Conservation (phyloP, 2,888 invertebrate species). For the Temnothorax unifasciatus region DNA sequence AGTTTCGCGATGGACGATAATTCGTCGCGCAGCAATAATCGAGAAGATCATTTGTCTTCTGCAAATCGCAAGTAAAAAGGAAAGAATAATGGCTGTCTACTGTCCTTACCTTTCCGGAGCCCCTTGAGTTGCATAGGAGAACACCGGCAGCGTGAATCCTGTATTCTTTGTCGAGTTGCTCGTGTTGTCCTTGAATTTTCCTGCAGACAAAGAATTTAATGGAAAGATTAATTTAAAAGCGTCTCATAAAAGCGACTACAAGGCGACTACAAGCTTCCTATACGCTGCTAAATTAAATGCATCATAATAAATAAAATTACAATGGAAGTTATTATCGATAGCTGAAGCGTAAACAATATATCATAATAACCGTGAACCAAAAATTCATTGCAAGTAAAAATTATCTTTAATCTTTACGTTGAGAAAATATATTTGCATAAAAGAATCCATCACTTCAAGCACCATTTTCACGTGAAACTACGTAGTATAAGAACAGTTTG, state of each 20-base stretch:
- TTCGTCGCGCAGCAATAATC: slow-evolving; percentile 66
- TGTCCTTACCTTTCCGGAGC: slow-evolving; percentile 88
- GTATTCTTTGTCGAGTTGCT: slow-evolving; percentile 91
- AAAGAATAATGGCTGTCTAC: slow-evolving; percentile 66
- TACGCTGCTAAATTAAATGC: neutral
- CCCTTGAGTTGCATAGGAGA: slow-evolving; percentile 89
- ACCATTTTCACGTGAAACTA: neutral
- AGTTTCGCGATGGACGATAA: slow-evolving; percentile 60
- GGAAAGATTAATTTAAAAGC: slow-evolving; percentile 49
- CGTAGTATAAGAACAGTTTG: neutral
- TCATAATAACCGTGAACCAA: neutral
- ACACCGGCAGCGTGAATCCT: slow-evolving; percentile 90
- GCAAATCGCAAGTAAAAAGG: slow-evolving; percentile 54
- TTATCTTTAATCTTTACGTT: neutral
- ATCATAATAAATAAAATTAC: neutral
- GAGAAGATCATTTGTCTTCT: slow-evolving; percentile 69
- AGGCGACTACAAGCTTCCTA: neutral
- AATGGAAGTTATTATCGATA: neutral
- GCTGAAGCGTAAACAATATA: slow-evolving; percentile 2
- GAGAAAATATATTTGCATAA: slow-evolving; percentile 8
- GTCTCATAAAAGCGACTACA: neutral
- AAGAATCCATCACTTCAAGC: neutral
- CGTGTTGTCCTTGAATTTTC: slow-evolving; percentile 90
- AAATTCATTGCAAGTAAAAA: neutral
- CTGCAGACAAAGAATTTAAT: slow-evolving; percentile 85